phyloP scores from a whole-genome alignment of 2,888 invertebrate species.

The Drosophila monieri region DNA sequence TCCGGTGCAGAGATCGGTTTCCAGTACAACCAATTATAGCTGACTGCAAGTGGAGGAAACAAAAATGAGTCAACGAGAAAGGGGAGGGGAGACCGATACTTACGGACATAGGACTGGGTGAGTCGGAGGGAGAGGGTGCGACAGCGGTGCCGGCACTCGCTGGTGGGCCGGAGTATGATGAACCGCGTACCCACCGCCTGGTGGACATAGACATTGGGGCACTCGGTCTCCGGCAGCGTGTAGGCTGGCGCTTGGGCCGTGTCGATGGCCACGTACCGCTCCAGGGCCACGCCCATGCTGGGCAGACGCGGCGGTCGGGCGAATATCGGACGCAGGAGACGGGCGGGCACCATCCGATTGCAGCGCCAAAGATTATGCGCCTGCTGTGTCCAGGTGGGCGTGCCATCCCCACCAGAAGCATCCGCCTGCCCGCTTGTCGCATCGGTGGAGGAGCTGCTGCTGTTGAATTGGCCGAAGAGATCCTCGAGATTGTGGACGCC shows the following conservation, averaged over 20 bases:
- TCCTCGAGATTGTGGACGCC: slow-evolving; percentile 82
- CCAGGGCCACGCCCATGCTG: slow-evolving; percentile 90
- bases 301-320: slow-evolving; percentile 89
- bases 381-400: slow-evolving; percentile 44
- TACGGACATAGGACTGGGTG: slow-evolving; percentile 90
- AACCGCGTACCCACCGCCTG: slow-evolving; percentile 90
- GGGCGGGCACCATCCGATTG: slow-evolving; percentile 90
- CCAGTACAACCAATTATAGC: slow-evolving; percentile 92
- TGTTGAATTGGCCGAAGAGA: slow-evolving; percentile 82
- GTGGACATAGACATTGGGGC: slow-evolving; percentile 90
- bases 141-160: slow-evolving; percentile 90
- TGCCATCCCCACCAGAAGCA: background rate
- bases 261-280: slow-evolving; percentile 91
- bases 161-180: slow-evolving; percentile 90
- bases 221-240: slow-evolving; percentile 91
- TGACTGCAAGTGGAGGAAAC: slow-evolving; percentile 85
- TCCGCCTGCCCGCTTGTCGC: background rate
- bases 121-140: slow-evolving; percentile 89
- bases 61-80: background rate
- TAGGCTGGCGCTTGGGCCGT: slow-evolving; percentile 88
- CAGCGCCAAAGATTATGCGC: slow-evolving; percentile 86
- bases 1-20: slow-evolving; percentile 88
- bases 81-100: slow-evolving; percentile 83
- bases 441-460: slow-evolving; percentile 24
- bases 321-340: slow-evolving; percentile 89